Evolutionary conservation across 2,888 invertebrate genomes (phyloP).

Genomic region (Balanococcus diminutus): DNA sequence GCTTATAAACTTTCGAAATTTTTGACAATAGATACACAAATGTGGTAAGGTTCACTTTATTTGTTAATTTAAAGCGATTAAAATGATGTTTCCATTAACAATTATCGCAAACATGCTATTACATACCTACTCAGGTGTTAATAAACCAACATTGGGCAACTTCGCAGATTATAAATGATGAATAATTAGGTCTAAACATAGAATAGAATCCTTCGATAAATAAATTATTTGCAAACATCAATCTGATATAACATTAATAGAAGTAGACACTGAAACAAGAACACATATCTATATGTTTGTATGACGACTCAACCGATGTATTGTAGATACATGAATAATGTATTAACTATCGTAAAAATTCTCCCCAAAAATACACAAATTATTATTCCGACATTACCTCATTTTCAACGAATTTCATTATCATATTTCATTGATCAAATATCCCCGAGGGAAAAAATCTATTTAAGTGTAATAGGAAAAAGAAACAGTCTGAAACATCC

Average conservation of each 20-base stretch:
- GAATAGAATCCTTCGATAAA: slow-evolving; percentile 2
- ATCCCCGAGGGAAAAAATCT: no score
- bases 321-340: neutral
- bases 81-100: slow-evolving; percentile 29
- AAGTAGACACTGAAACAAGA: neutral
- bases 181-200: slow-evolving; percentile 4
- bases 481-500: no score
- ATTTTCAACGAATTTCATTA: no score
- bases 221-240: slow-evolving; percentile 8
- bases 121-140: neutral
- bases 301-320: neutral
- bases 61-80: slow-evolving; percentile 11
- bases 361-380: no score
- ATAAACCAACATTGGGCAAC: neutral
- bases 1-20: neutral
- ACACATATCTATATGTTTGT: neutral
- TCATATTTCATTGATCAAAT: no score
- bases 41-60: neutral
- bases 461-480: no score
- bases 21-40: neutral
- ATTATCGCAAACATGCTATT: slow-evolving; percentile 7
- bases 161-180: neutral
- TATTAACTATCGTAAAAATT: neutral
- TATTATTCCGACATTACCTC: no score
- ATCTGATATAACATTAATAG: neutral